A percentile compares a stretch with the other conserved stretches of the same genome.
Evolutionary conservation across 2,113 vertebrate genomes (phyloP).

Genomic region (Xiphias gladius): DNA sequence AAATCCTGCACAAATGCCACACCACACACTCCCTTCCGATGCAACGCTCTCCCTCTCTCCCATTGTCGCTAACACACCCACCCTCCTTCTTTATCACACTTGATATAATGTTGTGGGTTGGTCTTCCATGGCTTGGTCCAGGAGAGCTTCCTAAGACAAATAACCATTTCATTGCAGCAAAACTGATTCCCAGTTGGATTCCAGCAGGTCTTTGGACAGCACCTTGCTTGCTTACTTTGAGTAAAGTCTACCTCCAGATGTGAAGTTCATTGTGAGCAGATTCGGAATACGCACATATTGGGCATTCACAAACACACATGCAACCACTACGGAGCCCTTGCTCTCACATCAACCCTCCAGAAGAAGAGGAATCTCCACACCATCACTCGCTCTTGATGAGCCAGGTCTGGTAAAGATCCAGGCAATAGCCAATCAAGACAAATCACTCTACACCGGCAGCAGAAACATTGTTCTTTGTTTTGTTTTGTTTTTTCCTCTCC

Average conservation of each 20-base stretch:
- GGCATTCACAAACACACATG: constrained; percentile 26
- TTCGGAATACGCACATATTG: constrained; percentile 2
- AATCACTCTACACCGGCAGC: neutral
- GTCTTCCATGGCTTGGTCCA: constrained; percentile 26
- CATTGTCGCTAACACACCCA: neutral
- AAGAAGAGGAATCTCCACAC: constrained; percentile 30
- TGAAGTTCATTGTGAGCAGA: constrained; percentile 17
- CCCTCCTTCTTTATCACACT: constrained; percentile 17
- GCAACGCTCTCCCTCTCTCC: neutral
- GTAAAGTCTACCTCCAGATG: constrained; percentile 1
- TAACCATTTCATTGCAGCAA: constrained; percentile 28
- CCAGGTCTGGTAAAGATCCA: constrained; percentile 21
- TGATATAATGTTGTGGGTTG: constrained; percentile 22
- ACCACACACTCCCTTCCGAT: constrained; percentile 13
- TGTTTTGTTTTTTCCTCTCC: neutral
- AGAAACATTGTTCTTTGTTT: constrained; percentile 9
- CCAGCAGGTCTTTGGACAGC: constrained; percentile 23
- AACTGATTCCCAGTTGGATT: constrained; percentile 29
- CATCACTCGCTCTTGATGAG: neutral
- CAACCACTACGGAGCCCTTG: constrained; percentile 15
- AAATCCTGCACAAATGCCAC: constrained; percentile 42
- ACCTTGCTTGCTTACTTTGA: constrained; percentile 22
- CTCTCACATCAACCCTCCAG: constrained; percentile 11
- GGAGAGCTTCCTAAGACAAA: constrained; percentile 31
- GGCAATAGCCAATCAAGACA: constrained; percentile 17